Conservation (phyloP, 2,888 invertebrate genomes). For the Cryptus viduatorius region DNA sequence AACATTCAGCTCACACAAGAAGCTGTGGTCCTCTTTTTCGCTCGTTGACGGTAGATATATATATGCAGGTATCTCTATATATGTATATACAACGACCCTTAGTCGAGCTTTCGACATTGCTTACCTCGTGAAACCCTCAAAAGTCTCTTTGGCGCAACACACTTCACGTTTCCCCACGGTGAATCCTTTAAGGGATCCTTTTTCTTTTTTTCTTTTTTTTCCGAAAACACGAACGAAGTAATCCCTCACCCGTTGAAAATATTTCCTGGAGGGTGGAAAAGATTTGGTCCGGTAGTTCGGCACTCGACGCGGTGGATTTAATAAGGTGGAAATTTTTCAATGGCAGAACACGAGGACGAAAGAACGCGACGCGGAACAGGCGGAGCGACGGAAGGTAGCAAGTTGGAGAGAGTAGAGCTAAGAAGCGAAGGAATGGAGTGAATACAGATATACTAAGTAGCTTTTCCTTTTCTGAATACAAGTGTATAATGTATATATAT, state of each 20-base stretch:
- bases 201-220: neutral
- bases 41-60: neutral
- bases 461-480: constrained; percentile 16
- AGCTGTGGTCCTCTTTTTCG: neutral
- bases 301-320: constrained; percentile 8
- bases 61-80: no score
- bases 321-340: constrained; percentile 42
- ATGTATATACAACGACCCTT: neutral
- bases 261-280: neutral
- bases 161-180: neutral
- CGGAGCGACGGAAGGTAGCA: neutral
- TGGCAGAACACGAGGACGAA: constrained; percentile 5
- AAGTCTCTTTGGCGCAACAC: constrained; percentile 7
- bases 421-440: neutral
- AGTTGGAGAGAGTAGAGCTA: neutral
- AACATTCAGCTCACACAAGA: constrained; percentile 11
- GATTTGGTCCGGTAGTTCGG: constrained; percentile 25
- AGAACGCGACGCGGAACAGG: neutral
- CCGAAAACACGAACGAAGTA: neutral
- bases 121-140: constrained; percentile 4
- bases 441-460: neutral
- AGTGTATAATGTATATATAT: neutral
- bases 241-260: neutral
- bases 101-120: neutral
- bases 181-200: neutral